phyloP scores from a whole-genome alignment of 1,140 invertebrate genomes.

The Cotesia glomerata region DNA sequence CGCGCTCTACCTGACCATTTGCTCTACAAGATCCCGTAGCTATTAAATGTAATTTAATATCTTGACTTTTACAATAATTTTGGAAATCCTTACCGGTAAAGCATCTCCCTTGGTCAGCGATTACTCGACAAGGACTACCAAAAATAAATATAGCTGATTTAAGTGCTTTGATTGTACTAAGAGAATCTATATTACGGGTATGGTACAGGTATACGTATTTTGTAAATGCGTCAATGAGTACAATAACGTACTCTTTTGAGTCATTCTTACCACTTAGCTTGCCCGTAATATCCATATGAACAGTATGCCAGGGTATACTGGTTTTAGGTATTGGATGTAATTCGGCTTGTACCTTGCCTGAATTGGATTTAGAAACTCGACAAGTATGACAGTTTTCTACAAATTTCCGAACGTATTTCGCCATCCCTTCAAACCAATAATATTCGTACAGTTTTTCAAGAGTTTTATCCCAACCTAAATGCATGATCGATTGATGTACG shows the following conservation, averaged over 20 bases:
- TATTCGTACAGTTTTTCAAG: conserved; percentile 39
- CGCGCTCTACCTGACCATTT: conserved; percentile 43
- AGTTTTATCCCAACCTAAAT: conserved; percentile 44
- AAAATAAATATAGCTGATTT: conserved; percentile 37
- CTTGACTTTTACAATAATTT: conserved; percentile 39
- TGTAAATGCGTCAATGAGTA: conserved; percentile 50
- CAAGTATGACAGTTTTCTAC: conserved; percentile 40
- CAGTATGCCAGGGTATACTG: conserved; percentile 43
- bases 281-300: conserved; percentile 42
- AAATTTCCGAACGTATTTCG: conserved; percentile 36
- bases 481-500: conserved; percentile 41
- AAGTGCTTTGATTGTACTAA: conserved; percentile 7
- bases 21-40: conserved; percentile 23
- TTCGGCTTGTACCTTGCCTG: conserved; percentile 25
- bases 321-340: conserved; percentile 38
- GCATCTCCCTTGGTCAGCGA: conserved; percentile 47
- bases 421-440: conserved; percentile 44
- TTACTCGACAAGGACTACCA: conserved; percentile 39
- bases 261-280: conserved; percentile 33
- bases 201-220: conserved; percentile 24
- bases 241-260: conserved; percentile 40
- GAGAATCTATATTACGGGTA: conserved; percentile 5
- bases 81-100: conserved; percentile 45
- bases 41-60: conserved; percentile 27
- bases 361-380: conserved; percentile 33